These are phyloP conservation scores for Melinaea menophilus DNA, from an alignment of 2,888 invertebrate species.

Conservation along the genomic window DNA sequence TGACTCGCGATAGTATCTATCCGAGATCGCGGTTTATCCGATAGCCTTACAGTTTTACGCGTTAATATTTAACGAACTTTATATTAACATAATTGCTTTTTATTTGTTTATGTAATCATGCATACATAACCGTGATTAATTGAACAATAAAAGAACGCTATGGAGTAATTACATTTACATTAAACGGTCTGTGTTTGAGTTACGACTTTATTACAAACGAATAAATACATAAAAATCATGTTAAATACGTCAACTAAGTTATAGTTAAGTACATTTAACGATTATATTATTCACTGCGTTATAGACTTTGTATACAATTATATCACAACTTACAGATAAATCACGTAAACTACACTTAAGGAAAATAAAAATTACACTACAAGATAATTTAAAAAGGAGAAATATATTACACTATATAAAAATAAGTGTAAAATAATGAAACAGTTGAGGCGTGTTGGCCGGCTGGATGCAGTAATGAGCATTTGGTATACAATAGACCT, in stretches of 20 bases:
- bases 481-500: conserved; percentile 77
- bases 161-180: conserved; percentile 37
- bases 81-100: conserved; percentile 60
- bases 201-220: conserved; percentile 32
- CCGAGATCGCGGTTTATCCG: conserved; percentile 63
- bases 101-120: conserved; percentile 41
- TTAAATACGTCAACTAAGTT: conserved; percentile 13
- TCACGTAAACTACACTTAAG: background rate
- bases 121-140: conserved; percentile 34
- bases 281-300: conserved; percentile 6
- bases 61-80: conserved; percentile 61
- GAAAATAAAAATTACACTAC: conserved; percentile 1
- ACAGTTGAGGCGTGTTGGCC: conserved; percentile 74
- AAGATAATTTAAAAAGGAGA: conserved; percentile 17
- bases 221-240: conserved; percentile 31
- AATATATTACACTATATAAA: conserved; percentile 24
- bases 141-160: conserved; percentile 35
- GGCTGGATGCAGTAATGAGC: conserved; percentile 71
- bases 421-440: conserved; percentile 72
- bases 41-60: conserved; percentile 70
- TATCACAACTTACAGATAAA: background rate
- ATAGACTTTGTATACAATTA: background rate
- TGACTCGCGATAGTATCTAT: conserved; percentile 73
- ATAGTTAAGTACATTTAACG: conserved; percentile 2
- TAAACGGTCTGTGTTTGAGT: conserved; percentile 31